Base-by-base conservation (phyloP, 2,797 vertebrate genomes). In the Chanos chanos region DNA sequence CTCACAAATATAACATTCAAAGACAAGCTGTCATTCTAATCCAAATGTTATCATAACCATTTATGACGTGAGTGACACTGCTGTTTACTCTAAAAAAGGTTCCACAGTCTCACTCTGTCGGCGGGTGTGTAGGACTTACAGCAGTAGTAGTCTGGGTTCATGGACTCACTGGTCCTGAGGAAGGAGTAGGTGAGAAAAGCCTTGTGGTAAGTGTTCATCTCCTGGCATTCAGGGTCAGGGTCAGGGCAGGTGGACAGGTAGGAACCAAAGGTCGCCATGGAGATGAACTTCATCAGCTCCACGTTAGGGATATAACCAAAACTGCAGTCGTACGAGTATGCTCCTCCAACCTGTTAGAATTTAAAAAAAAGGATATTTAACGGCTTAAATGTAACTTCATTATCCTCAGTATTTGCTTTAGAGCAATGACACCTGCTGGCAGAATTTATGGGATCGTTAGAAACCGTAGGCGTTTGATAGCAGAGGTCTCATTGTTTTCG, bases 241-340 rank as follows among this genome's bases (percentile, higher is more conserved):
- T 96, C 94, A 1, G 95, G 94, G 70, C 94, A 98, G 0, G 86
- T 93, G 40, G 94, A 92, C 68, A 99, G 82, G 78, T 98, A 99
- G 8, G 95, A 94, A 51, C 97, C 97, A 58, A 98, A 95, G 0
- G 96, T 99, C 16, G 96, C 97, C 83, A 96, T 90, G 1, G 96
- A 97, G 0, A 99, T 95, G 83, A 99, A 99, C 84, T 98, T 97
- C 97, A 99, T 99, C 79, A 99, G 79, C 79, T 99, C 96, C 61
- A 99, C 92, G 0, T 99, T 99, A 56, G 96, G 95, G 71, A 99
- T 93, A 0, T 97, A 95, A 49, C 97, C 96, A 72, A 99, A 98
- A 82, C 94, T 98, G 81, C 95, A 97, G 75, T 99, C 96, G 0
- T 97, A 98, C 0, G 95, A 97, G 82, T 97, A 97, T 1, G 96